These are phyloP conservation scores for Cryptus armator DNA, from an alignment of 2,888 invertebrate species.

Conservation along the genomic window DNA sequence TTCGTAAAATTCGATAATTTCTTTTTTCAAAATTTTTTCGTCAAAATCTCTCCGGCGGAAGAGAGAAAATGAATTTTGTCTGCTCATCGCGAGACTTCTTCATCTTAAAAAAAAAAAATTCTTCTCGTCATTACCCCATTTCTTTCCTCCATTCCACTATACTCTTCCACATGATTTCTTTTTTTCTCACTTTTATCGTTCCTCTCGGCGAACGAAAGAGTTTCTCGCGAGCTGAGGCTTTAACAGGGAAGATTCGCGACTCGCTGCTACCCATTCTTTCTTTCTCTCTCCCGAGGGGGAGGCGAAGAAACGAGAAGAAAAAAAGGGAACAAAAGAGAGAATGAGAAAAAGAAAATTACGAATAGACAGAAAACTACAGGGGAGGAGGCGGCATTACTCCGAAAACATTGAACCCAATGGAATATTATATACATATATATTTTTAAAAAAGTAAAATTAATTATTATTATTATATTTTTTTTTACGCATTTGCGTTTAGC, in stretches of 20 bases:
- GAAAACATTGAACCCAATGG: neutral
- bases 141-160: neutral
- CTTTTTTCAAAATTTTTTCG: too few species aligned
- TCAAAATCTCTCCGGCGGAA: neutral
- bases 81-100: neutral
- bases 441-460: neutral
- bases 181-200: neutral
- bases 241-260: neutral
- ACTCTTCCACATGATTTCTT: neutral
- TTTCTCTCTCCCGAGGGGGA: neutral
- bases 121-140: neutral
- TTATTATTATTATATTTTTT: neutral
- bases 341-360: neutral
- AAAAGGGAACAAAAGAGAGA: neutral
- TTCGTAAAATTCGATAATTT: too few species aligned
- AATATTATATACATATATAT: neutral
- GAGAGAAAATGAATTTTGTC: neutral
- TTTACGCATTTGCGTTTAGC: neutral
- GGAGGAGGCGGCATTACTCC: neutral
- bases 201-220: slow-evolving; percentile 3
- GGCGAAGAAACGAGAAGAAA: slow-evolving; percentile 1
- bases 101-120: neutral
- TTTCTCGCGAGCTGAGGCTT: neutral
- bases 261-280: neutral
- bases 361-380: neutral